These are phyloP conservation scores for Lasioglossum marginatum DNA, from an alignment of 2,888 invertebrate genomes.

Conservation along the genomic window DNA sequence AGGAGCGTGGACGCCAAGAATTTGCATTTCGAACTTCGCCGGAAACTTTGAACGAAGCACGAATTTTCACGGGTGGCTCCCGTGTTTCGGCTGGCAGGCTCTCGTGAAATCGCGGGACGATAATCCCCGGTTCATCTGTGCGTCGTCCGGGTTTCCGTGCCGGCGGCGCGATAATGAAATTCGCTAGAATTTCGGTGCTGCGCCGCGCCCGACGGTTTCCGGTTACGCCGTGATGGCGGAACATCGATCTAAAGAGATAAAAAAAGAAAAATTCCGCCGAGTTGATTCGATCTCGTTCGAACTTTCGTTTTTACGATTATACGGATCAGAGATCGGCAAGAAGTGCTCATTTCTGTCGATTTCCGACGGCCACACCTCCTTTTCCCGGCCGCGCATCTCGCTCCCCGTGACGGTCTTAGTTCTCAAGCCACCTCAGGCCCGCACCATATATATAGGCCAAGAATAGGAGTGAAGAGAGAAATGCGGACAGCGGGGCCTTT, in stretches of 20 bases:
- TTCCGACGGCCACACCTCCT: too few relatives aligned
- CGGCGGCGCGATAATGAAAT: constrained; percentile 18
- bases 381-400: too few relatives aligned
- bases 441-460: too few relatives aligned
- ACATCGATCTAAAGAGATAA: constrained; percentile 5
- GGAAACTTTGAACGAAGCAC: constrained; percentile 18
- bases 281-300: not conserved
- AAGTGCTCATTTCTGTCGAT: too few relatives aligned
- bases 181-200: constrained; percentile 14
- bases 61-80: constrained; percentile 19
- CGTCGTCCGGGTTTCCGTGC: constrained; percentile 8
- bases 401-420: too few relatives aligned
- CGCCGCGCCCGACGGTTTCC: not conserved
- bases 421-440: too few relatives aligned
- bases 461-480: too few relatives aligned
- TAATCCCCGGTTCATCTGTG: constrained; percentile 6
- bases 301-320: not conserved
- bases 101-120: constrained; percentile 7
- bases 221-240: not conserved
- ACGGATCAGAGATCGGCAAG: too few relatives aligned
- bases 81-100: constrained; percentile 11
- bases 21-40: constrained; percentile 33
- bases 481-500: too few relatives aligned
- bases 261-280: constrained; percentile 15
- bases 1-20: constrained; percentile 20